These are phyloP conservation scores for Miniopterus natalensis DNA, from an alignment of 2,113 vertebrate genomes.

Conservation along the genomic window DNA sequence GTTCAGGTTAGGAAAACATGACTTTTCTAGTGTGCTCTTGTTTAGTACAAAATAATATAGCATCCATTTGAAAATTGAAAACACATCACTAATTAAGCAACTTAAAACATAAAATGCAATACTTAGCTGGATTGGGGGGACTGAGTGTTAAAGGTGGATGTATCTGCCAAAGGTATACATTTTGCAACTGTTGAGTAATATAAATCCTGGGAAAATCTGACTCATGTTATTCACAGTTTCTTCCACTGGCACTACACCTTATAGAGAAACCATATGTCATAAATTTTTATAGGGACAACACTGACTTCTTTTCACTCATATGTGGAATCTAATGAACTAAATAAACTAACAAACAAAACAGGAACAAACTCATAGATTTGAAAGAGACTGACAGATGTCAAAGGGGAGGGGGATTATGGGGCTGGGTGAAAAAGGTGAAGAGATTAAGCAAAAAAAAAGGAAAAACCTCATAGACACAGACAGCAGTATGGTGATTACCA, in stretches of 20 bases:
- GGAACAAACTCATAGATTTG: not conserved
- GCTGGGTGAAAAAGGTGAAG: not conserved
- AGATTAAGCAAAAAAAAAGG: not conserved
- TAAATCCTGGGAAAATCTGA: constrained; percentile 24
- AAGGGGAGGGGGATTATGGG: not conserved
- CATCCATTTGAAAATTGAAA: not conserved
- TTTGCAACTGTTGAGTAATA: constrained; percentile 43
- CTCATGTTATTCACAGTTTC: constrained; percentile 1
- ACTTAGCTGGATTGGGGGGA: not conserved
- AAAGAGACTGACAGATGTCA: not conserved
- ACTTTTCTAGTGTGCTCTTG: not conserved
- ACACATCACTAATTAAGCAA: not conserved
- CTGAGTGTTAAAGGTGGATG: not conserved
- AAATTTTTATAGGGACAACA: not conserved
- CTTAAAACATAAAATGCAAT: not conserved
- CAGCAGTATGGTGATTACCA: not conserved
- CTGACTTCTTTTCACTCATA: not conserved
- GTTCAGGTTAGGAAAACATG: not conserved
- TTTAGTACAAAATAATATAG: constrained; percentile 9
- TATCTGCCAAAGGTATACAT: constrained; percentile 16
- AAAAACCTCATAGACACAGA: not conserved
- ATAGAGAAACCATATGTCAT: not conserved
- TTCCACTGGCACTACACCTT: not conserved
- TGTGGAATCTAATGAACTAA: not conserved
- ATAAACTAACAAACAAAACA: not conserved